A percentile compares a stretch with the other conserved stretches of the same genome.
These are phyloP conservation scores for Drosophila simulans DNA, from an alignment of 1,140 invertebrate genomes.

Conservation along the genomic window DNA sequence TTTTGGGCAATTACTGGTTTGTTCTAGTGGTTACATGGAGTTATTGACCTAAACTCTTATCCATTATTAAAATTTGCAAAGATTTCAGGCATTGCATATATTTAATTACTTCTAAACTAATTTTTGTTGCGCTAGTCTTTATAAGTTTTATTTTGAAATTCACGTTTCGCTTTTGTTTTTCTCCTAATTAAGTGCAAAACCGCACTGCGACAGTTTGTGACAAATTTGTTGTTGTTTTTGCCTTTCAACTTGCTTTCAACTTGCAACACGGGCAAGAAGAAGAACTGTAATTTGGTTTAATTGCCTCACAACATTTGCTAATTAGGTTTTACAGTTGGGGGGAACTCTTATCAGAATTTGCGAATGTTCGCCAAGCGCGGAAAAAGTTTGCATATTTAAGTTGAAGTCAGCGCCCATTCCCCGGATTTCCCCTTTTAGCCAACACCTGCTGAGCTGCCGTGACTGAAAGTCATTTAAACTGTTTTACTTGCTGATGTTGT, in stretches of 20 bases:
- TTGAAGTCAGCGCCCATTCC: conserved; percentile 18
- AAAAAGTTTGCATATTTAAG: conserved; percentile 60
- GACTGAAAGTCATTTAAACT: conserved; percentile 56
- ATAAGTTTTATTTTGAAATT: not conserved
- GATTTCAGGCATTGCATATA: not conserved
- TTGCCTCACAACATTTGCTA: conserved; percentile 51
- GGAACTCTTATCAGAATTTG: conserved; percentile 42
- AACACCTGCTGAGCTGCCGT: conserved; percentile 49
- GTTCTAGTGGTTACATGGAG: not conserved
- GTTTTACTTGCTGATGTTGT: conserved; percentile 37
- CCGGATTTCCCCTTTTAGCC: conserved; percentile 9
- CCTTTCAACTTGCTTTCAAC: not conserved
- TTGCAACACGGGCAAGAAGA: conserved; percentile 7
- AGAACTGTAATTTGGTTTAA: conserved; percentile 13
- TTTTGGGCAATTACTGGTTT: not conserved
- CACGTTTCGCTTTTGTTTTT: not conserved
- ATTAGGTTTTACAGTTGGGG: conserved; percentile 46
- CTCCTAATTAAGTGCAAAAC: conserved; percentile 7
- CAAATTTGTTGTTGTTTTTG: conserved; percentile 16
- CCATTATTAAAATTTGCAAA: not conserved
- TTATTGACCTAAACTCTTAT: not conserved
- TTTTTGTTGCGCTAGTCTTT: not conserved
- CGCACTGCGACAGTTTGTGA: conserved; percentile 35
- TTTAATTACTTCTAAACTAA: not conserved
- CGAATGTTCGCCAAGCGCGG: conserved; percentile 22